These are phyloP conservation scores for Rhodinocichla rosea DNA, from an alignment of 2,113 vertebrate species.

Conservation along the genomic window DNA sequence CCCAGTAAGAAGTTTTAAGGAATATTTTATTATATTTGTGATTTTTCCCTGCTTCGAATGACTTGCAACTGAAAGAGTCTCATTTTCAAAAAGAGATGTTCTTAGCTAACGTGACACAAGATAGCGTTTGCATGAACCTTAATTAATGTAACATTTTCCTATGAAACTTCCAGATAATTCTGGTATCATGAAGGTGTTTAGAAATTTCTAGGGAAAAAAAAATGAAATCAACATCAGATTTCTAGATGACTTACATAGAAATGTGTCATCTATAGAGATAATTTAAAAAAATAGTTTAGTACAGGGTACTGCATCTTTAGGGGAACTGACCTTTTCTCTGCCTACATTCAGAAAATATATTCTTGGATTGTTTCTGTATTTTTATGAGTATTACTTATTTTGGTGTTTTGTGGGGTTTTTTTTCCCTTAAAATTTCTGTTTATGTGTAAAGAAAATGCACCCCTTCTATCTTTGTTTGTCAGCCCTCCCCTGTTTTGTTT, in stretches of 20 bases:
- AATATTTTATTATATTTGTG: background rate
- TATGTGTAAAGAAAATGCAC: background rate
- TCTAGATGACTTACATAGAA: background rate
- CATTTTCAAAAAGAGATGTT: background rate
- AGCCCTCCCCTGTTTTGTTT: background rate
- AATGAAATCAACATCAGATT: background rate
- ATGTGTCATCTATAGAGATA: background rate
- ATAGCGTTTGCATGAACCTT: background rate
- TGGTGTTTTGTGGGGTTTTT: fast-evolving
- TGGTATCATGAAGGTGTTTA: background rate
- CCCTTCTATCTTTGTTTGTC: background rate
- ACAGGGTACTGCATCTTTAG: background rate
- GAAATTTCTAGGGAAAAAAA: background rate
- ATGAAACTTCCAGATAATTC: background rate
- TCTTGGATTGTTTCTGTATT: background rate
- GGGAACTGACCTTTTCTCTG: background rate
- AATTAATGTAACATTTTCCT: background rate
- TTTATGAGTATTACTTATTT: background rate
- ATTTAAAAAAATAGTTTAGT: background rate
- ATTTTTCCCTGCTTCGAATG: background rate
- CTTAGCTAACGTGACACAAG: background rate
- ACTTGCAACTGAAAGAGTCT: background rate
- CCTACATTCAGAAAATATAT: background rate
- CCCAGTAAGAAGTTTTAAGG: background rate
- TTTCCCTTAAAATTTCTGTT: background rate